A percentile compares a stretch with the other conserved stretches of the same genome.
Conservation (phyloP, 2,797 vertebrate genomes). For the Erethizon dorsatum region DNA sequence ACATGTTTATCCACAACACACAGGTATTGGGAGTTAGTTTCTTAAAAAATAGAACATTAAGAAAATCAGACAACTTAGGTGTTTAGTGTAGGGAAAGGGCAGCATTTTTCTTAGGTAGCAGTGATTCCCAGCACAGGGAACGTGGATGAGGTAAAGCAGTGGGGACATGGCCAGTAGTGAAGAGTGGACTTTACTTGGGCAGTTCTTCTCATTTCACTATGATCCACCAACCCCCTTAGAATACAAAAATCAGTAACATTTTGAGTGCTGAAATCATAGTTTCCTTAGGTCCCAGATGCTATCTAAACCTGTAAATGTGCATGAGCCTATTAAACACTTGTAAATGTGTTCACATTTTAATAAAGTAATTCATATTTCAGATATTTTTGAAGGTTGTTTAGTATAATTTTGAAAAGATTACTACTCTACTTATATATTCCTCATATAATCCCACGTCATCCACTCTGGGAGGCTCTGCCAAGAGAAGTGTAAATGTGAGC, state of each 20-base stretch:
- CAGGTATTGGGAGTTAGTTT: neutral
- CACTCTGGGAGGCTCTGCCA: neutral
- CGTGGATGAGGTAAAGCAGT: too few species aligned
- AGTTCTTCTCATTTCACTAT: neutral
- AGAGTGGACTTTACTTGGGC: too few species aligned
- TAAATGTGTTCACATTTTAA: neutral
- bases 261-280: neutral
- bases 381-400: neutral
- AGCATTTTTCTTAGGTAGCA: neutral
- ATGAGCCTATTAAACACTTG: neutral
- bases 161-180: neutral
- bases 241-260: neutral
- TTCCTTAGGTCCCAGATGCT: neutral
- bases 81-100: neutral
- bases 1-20: neutral
- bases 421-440: fast-evolving
- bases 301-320: neutral
- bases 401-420: too few species aligned
- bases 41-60: neutral
- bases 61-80: neutral
- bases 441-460: neutral
- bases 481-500: neutral
- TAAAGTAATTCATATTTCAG: neutral
- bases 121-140: neutral
- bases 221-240: neutral